Base-by-base conservation (phyloP, 1,140 invertebrate species). In the Daktulosphaira vitifoliae region DNA sequence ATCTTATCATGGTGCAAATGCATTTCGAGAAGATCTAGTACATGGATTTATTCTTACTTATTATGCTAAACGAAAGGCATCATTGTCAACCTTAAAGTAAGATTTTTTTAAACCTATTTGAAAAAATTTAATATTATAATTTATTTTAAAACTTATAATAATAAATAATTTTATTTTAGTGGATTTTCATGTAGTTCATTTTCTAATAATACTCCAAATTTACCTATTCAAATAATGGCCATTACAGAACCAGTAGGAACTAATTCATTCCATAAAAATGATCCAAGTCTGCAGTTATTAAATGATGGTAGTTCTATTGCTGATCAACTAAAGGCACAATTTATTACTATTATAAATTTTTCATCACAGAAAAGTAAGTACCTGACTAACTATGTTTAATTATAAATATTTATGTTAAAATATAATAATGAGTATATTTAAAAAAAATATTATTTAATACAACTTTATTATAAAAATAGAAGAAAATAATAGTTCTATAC, bases 31-130 rank as follows among this genome's bases (percentile, higher is more conserved):
- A 75, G 91, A 94, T 74, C 77, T 95, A 29, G 90, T 95, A 65
- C 94, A 98, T 77, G 95, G 95, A 25, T 95, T 96, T 73, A 92
- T 98, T 72, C 81, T 96, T 56, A 90, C 96, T 52, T 98, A 96
- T 76, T 96, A 92, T 1, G 88, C 92, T 6, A 93, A 96, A 76
- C 81, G 94, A 72, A 92, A 92, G 82, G 93, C 94, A 8, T 97
- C 93, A 18, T 80, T 96, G 66, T 86, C 90, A 8, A 95, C 92
- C 42, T 79, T 97, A 22, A 94, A 90, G 90, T 93, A 78, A 78
- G 81, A 80, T 62, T 48, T 65, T 68, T 65, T 20, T 13, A 59
- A 25, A n/a, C 11, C 48, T 22, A 13, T 18, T 64, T 23, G 53
- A 23, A 37, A 38, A 18, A n/a, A n/a, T 44, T 6, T 23, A 6